Conservation (phyloP, 2,797 vertebrate genomes). For the Hafferia zeledoni region DNA sequence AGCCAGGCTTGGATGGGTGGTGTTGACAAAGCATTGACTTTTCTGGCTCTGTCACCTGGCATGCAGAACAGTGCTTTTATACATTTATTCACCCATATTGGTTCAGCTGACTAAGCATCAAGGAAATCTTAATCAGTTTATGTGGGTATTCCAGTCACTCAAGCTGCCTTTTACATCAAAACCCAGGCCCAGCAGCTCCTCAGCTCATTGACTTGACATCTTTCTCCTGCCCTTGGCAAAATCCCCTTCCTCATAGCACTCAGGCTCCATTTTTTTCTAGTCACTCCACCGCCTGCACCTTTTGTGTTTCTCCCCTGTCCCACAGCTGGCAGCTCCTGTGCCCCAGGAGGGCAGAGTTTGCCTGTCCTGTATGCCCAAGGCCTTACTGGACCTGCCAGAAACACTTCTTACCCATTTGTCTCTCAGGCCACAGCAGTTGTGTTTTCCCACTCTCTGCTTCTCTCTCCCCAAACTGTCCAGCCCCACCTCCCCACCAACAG, state of each 20-base stretch:
- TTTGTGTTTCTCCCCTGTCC: not conserved
- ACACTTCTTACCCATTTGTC: not conserved
- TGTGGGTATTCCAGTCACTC: not conserved
- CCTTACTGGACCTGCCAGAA: not conserved
- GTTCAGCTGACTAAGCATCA: constrained; percentile 9
- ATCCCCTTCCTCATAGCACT: not conserved
- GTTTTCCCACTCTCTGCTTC: not conserved
- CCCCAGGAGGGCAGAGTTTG: not conserved
- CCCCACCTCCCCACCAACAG: not conserved
- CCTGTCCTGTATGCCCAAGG: not conserved
- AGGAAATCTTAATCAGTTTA: not conserved
- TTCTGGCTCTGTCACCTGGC: constrained; percentile 7
- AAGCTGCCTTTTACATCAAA: not conserved
- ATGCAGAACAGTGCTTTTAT: not conserved
- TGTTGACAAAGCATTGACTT: constrained; percentile 25
- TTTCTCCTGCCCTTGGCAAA: not conserved
- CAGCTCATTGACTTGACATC: not conserved
- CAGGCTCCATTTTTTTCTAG: not conserved
- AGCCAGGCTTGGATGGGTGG: constrained; percentile 6
- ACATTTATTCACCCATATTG: not conserved
- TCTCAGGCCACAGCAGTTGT: not conserved
- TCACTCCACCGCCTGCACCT: not conserved
- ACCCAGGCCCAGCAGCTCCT: not conserved
- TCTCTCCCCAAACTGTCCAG: not conserved
- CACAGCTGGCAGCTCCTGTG: not conserved